Evolutionary conservation across 2,113 vertebrate species (phyloP).

Genomic region (Neolamprologus ventralis): DNA sequence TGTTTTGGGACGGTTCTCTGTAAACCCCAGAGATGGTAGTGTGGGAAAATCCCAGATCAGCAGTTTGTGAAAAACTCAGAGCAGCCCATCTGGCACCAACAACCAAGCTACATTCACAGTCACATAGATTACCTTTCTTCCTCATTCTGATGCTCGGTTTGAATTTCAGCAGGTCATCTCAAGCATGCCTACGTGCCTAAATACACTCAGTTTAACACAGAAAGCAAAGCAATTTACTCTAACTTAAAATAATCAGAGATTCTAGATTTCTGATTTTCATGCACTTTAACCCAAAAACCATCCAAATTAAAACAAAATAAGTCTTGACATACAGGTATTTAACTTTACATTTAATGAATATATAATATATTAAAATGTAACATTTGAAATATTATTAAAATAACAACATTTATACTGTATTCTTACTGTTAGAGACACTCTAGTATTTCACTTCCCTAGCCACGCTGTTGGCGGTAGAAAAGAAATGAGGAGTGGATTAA

Average conservation of each 20-base stretch:
- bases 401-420: neutral
- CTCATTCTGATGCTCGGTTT: neutral
- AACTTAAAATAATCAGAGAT: neutral
- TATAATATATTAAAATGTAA: neutral
- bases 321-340: neutral
- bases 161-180: neutral
- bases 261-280: neutral
- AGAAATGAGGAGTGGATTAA: neutral
- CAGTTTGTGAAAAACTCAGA: neutral
- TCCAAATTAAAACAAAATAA: neutral
- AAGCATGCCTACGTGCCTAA: neutral
- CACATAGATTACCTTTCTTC: neutral
- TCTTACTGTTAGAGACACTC: neutral
- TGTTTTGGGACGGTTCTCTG: neutral
- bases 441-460: neutral
- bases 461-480: neutral
- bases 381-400: neutral
- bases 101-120: neutral
- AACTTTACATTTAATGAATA: neutral
- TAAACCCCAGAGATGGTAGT: neutral
- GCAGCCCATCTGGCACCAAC: neutral
- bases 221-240: neutral
- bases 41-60: neutral
- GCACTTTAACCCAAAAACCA: neutral
- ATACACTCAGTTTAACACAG: neutral